These are phyloP conservation scores for Lasaia peninsularis DNA, from an alignment of 1,140 invertebrate species.

Conservation along the genomic window DNA sequence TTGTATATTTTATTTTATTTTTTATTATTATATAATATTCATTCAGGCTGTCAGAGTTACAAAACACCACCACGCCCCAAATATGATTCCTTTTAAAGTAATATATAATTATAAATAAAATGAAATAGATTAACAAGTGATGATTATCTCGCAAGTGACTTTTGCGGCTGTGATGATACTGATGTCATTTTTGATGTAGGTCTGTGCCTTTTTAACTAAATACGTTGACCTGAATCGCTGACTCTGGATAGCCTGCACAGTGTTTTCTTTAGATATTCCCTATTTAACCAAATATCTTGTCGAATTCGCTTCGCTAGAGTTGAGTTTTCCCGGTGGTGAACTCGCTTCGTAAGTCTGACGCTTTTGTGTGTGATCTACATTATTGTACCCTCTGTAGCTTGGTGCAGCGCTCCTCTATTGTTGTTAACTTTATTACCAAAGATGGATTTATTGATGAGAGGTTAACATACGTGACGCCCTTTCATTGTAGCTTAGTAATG, in stretches of 20 bases:
- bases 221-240: slow-evolving; percentile 58
- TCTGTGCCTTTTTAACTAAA: slow-evolving; percentile 62
- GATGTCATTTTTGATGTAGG: not conserved
- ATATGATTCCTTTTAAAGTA: not conserved
- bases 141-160: not conserved
- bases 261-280: not conserved
- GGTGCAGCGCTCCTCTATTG: slow-evolving; percentile 53
- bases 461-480: slow-evolving; percentile 45
- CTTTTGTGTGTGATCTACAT: slow-evolving; percentile 26
- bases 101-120: not conserved
- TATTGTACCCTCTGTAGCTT: slow-evolving; percentile 34
- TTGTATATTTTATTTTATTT: slow-evolving; percentile 59
- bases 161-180: slow-evolving; percentile 8
- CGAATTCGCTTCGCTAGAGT: slow-evolving; percentile 34
- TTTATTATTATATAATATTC: slow-evolving; percentile 36
- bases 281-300: slow-evolving; percentile 4
- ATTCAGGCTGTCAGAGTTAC: slow-evolving; percentile 48
- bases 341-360: slow-evolving; percentile 27
- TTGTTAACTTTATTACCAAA: slow-evolving; percentile 73
- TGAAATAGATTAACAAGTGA: not conserved
- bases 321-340: slow-evolving; percentile 34
- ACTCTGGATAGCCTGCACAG: slow-evolving; percentile 53
- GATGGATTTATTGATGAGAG: slow-evolving; percentile 59
- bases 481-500: slow-evolving; percentile 65
- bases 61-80: not conserved